Evolutionary conservation across 37 sponge, comb jelly and placozoan species (phyloP).

Genomic region (Mnemiopsis leidyi): DNA sequence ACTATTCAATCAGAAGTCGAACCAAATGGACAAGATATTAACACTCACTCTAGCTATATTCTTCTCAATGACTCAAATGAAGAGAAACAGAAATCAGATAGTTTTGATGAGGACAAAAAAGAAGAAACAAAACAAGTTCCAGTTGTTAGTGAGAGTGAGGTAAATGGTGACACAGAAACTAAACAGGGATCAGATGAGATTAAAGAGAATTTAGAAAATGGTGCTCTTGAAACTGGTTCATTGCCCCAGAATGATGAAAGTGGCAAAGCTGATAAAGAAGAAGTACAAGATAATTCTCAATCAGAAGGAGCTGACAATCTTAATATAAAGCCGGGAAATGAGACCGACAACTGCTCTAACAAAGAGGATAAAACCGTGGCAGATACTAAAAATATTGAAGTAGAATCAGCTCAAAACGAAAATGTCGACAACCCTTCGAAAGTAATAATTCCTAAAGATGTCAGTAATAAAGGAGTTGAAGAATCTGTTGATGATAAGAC

Average conservation of each 20-base stretch:
- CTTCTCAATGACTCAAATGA: not conserved
- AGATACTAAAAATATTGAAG: not conserved
- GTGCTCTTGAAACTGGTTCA: not conserved
- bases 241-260: too few relatives aligned
- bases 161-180: not conserved
- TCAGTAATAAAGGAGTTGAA: too few relatives aligned
- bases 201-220: not conserved
- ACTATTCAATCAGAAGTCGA: too few relatives aligned
- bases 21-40: not conserved
- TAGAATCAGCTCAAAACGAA: too few relatives aligned
- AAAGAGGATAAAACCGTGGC: not conserved
- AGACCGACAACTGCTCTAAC: not conserved
- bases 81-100: not conserved
- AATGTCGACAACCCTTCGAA: too few relatives aligned
- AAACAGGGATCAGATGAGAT: not conserved
- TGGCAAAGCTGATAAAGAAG: not conserved
- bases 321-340: not conserved
- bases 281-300: not conserved
- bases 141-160: not conserved
- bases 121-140: not conserved
- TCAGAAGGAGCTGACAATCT: not conserved
- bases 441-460: too few relatives aligned
- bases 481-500: not conserved
- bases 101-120: not conserved
- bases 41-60: not conserved